Percentiles rank a stretch among this genome's conserved stretches.
These are phyloP conservation scores for Panthera leo DNA, from an alignment of 2,113 vertebrate species.

Conservation along the genomic window DNA sequence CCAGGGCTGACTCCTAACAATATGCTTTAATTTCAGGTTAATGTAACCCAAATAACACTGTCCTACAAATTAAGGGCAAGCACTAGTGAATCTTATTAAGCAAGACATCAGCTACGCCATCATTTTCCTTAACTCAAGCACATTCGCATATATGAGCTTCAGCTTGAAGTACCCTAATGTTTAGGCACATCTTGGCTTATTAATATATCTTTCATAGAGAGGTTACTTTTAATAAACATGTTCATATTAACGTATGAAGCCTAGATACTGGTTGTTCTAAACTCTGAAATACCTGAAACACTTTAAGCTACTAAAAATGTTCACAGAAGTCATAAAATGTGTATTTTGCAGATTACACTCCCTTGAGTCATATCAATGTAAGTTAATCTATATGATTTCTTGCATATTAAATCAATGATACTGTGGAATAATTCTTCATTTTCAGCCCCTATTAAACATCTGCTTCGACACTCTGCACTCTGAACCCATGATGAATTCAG, in stretches of 20 bases:
- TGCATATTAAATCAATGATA: not conserved
- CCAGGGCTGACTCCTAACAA: constrained; percentile 52
- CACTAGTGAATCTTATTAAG: constrained; percentile 72
- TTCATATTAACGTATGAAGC: constrained; percentile 50
- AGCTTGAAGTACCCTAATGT: constrained; percentile 77
- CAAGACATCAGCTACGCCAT: constrained; percentile 64
- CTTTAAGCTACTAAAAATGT: constrained; percentile 21
- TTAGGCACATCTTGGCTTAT: constrained; percentile 82
- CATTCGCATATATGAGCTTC: constrained; percentile 55
- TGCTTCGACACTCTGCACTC: not conserved
- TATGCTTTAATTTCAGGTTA: constrained; percentile 76
- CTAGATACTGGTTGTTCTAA: constrained; percentile 21
- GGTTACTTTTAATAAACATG: constrained; percentile 56
- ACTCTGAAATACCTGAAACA: constrained; percentile 24
- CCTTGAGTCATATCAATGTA: not conserved
- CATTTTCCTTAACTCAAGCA: constrained; percentile 53
- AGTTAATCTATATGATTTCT: not conserved
- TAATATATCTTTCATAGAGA: constrained; percentile 72
- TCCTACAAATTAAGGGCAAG: constrained; percentile 79
- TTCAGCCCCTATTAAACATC: constrained; percentile 46
- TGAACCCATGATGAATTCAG: not conserved
- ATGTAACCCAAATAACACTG: constrained; percentile 75
- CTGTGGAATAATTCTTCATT: constrained; percentile 34
- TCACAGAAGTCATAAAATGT: not conserved
- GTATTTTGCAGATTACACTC: not conserved